Conservation (phyloP, 2,113 vertebrate species). For the Cephalopholis sonnerati region DNA sequence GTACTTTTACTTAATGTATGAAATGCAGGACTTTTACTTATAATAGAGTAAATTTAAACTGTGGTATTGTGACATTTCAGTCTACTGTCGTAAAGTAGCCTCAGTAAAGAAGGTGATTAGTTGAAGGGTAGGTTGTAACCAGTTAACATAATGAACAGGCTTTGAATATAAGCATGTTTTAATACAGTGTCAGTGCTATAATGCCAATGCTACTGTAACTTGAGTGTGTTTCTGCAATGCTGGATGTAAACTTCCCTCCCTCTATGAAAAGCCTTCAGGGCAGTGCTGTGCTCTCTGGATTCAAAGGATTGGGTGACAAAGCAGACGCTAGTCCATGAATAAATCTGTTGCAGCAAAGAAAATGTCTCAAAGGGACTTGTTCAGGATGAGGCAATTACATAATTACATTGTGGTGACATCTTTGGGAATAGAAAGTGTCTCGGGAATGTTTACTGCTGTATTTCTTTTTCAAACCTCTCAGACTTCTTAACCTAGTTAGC, state of each 20-base stretch:
- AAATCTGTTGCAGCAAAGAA: conserved; percentile 45
- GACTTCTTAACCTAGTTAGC: conserved; percentile 38
- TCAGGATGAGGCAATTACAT: conserved; percentile 61
- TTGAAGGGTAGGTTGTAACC: neutral
- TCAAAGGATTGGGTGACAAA: conserved; percentile 71
- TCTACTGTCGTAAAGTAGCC: too few species aligned
- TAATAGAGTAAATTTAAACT: too few species aligned
- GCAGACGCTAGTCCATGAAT: conserved; percentile 56
- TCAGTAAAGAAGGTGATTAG: too few species aligned
- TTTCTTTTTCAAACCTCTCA: conserved; percentile 23
- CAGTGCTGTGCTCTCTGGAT: conserved; percentile 67
- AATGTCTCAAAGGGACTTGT: conserved; percentile 40
- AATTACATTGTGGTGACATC: conserved; percentile 54
- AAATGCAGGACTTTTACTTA: neutral
- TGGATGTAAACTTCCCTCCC: conserved; percentile 34
- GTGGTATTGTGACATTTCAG: too few species aligned
- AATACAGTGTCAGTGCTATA: neutral
- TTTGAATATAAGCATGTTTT: neutral
- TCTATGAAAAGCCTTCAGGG: conserved; percentile 51
- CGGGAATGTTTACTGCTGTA: conserved; percentile 18
- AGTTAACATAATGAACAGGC: neutral
- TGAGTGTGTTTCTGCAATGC: conserved; percentile 17
- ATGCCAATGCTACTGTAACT: neutral
- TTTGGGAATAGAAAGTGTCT: conserved; percentile 37
- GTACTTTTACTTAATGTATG: too few species aligned